Evolutionary conservation across 2,113 vertebrate genomes (phyloP).

Genomic region (Aphyosemion australe): DNA sequence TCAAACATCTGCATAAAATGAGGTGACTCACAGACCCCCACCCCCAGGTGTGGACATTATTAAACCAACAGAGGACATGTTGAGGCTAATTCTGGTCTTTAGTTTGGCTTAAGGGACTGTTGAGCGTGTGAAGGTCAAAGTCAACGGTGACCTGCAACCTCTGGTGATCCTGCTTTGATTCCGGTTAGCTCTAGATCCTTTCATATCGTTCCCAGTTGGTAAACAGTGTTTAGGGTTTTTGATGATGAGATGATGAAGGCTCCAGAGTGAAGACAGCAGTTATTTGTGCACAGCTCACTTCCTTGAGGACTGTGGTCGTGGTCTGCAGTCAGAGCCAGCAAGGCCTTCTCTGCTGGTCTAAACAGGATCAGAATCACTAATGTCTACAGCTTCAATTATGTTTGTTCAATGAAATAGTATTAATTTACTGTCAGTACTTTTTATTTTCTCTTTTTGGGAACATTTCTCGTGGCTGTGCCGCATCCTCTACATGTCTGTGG

Average conservation of each 20-base stretch:
- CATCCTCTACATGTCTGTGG: no score
- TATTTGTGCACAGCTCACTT: no score
- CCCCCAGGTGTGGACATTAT: background rate
- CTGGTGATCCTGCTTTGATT: constrained; percentile 18
- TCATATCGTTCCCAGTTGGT: background rate
- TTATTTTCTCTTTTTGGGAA: no score
- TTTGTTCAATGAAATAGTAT: no score
- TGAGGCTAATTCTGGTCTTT: constrained; percentile 2
- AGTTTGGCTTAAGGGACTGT: constrained; percentile 24
- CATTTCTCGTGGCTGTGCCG: no score
- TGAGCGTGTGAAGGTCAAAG: constrained; percentile 40
- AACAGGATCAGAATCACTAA: no score
- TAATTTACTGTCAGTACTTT: no score
- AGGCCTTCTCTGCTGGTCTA: no score
- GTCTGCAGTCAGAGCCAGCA: no score
- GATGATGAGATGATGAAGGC: background rate
- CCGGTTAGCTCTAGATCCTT: constrained; percentile 20
- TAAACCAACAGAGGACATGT: constrained; percentile 16
- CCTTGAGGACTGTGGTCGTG: no score
- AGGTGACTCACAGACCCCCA: constrained; percentile 26
- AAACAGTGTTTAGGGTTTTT: background rate
- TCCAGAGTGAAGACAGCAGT: background rate
- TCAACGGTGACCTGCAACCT: constrained; percentile 33
- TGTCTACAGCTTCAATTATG: no score
- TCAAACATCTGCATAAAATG: no score